A percentile compares a stretch with the other conserved stretches of the same genome.
phyloP scores from a whole-genome alignment of 2,888 invertebrate species.

The Dicyrtomina minuta region DNA sequence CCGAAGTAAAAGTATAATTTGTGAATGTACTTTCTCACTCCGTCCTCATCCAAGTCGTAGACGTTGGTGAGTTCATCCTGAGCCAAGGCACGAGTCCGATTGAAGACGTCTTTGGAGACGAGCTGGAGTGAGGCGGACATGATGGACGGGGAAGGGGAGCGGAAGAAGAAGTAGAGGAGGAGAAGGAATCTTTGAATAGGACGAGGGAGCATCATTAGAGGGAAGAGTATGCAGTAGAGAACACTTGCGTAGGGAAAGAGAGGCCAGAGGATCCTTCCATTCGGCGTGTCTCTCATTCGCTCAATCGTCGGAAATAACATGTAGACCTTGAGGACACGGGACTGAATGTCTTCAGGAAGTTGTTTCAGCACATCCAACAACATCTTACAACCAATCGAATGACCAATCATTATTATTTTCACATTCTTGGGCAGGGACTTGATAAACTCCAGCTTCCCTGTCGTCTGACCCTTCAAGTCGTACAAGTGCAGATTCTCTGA shows the following conservation, averaged over 20 bases:
- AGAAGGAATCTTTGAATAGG: constrained; percentile 7
- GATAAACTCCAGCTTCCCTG: constrained; percentile 78
- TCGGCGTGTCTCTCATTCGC: constrained; percentile 72
- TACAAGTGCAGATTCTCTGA: constrained; percentile 64
- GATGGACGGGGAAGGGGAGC: constrained; percentile 33
- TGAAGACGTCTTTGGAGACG: constrained; percentile 36
- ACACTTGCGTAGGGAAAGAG: constrained; percentile 59
- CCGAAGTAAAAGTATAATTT: constrained; percentile 80
- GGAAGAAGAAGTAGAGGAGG: constrained; percentile 33
- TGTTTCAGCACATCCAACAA: constrained; percentile 69
- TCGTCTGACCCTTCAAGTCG: constrained; percentile 74
- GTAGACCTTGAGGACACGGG: constrained; percentile 59
- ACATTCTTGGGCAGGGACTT: constrained; percentile 69
- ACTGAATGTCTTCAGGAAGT: constrained; percentile 51
- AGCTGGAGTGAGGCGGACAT: constrained; percentile 36
- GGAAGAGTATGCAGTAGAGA: constrained; percentile 31
- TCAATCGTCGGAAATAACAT: constrained; percentile 86
- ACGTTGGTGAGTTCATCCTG: constrained; percentile 59
- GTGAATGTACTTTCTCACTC: constrained; percentile 63
- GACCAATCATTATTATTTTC: constrained; percentile 80
- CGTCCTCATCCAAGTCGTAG: constrained; percentile 65
- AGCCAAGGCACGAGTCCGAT: constrained; percentile 37
- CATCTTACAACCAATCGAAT: constrained; percentile 89
- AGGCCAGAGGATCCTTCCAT: constrained; percentile 71
- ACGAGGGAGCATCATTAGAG: constrained; percentile 15